phyloP scores from a whole-genome alignment of 2,888 invertebrate genomes.

The Leucania comma region DNA sequence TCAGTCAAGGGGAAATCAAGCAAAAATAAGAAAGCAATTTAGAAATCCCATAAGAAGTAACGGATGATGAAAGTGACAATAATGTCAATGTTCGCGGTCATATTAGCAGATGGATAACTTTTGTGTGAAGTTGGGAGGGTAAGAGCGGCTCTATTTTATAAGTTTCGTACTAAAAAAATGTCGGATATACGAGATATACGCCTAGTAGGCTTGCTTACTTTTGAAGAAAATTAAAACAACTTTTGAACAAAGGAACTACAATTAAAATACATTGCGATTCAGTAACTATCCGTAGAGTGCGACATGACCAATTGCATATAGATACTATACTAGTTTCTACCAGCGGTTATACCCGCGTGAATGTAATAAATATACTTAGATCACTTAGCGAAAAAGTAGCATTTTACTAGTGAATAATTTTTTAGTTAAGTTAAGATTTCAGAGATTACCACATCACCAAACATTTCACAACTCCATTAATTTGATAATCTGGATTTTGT shows the following conservation, averaged over 20 bases:
- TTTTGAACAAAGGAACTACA: not conserved
- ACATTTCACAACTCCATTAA: not conserved
- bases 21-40: slow-evolving; percentile 69
- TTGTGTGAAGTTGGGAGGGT: slow-evolving; percentile 28
- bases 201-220: not conserved
- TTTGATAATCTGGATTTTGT: too few relatives aligned
- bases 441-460: not conserved
- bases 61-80: slow-evolving; percentile 59
- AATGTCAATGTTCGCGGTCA: slow-evolving; percentile 29
- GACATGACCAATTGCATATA: too few relatives aligned
- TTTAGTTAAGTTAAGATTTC: too few relatives aligned
- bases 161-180: slow-evolving; percentile 1
- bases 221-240: not conserved
- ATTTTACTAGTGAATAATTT: too few relatives aligned
- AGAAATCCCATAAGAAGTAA: slow-evolving; percentile 50
- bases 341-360: too few relatives aligned
- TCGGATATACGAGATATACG: not conserved
- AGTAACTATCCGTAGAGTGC: too few relatives aligned
- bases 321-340: too few relatives aligned
- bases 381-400: too few relatives aligned
- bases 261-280: too few relatives aligned
- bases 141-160: not conserved
- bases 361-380: too few relatives aligned
- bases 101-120: slow-evolving; percentile 52
- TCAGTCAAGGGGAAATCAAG: slow-evolving; percentile 74